These are phyloP conservation scores for Sardina pilchardus DNA, from an alignment of 2,113 vertebrate genomes.

Conservation along the genomic window DNA sequence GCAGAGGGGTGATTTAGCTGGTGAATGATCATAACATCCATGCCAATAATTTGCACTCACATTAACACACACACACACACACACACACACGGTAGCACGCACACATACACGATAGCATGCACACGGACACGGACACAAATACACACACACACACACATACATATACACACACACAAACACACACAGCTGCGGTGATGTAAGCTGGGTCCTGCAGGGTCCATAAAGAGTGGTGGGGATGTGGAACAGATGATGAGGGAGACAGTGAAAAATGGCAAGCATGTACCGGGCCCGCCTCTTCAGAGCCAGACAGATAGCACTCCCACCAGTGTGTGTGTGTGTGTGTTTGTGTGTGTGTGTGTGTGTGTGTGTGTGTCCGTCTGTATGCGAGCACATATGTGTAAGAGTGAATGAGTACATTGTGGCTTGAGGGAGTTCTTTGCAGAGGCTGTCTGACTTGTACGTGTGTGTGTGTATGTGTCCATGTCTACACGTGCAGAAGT, in stretches of 20 bases:
- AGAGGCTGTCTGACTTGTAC: neutral
- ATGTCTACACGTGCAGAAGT: no score
- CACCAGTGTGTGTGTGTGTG: slow-evolving; percentile 1
- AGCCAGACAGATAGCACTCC: slow-evolving; percentile 11
- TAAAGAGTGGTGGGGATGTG: slow-evolving; percentile 25
- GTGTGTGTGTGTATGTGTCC: neutral
- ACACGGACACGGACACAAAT: neutral
- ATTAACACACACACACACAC: neutral
- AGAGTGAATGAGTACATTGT: neutral
- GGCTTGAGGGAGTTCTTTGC: neutral
- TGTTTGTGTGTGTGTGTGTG: neutral
- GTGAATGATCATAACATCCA: neutral
- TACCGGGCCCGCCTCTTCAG: neutral
- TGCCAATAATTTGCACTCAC: neutral
- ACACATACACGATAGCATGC: neutral
- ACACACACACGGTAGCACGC: neutral
- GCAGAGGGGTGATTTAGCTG: neutral
- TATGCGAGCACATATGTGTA: neutral
- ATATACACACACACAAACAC: neutral
- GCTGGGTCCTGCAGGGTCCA: slow-evolving; percentile 21
- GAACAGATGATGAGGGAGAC: slow-evolving; percentile 14
- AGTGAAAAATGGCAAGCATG: slow-evolving; percentile 21
- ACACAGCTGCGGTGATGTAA: slow-evolving; percentile 21
- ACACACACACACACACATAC: neutral
- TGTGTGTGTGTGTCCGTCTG: neutral